Base-by-base conservation (phyloP, 1,140 invertebrate species). In the Drosophila nebulosa region DNA sequence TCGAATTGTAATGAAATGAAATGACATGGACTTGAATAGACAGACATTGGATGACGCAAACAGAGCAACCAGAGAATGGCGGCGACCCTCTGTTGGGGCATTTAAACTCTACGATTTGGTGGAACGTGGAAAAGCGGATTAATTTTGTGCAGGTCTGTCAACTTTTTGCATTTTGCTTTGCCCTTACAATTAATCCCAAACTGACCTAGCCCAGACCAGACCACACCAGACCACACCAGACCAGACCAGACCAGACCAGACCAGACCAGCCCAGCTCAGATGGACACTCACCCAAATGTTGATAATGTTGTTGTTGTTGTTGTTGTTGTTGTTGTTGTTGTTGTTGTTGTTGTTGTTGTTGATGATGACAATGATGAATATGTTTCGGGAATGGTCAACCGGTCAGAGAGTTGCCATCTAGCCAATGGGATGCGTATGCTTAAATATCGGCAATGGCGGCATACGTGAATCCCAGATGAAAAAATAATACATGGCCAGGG, bases 381-480 rank as follows among this genome's bases (percentile, higher is more conserved):
- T 26, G 32, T 51, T 22, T 53, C 12, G 12, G 22, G 18, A 12
- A n/a, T 27, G 39, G 39, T 46, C 2, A 12, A 2, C 16, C 58
- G 16, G 22, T 21, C 16, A 18, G 18, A 22, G 3, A 10, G 30
- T 46, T 22, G 32, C 18, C 18, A 12, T 7, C 55, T 90, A 90
- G 36, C 89, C 89, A 59, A 88, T 90, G n/a, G 90, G 90, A 76
- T 91, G 90, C 57, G 85, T 80, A 50, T 91, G 90, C 75, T 91
- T 91, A 65, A 90, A 90, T 18, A 90, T 68, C 42, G 90, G 90
- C 55, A 91, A 60, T 4, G 89, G 86, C 35, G 90, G 90, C 90
- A 91, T 91, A 16, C 88, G 71, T 1, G 90, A 91, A 22, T 91
- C 90, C 90, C 90, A 91, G 27, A 91, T 90, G 55, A 91, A 91